Base-by-base conservation (phyloP, 1,140 invertebrate genomes). In the Hylaeus volcanicus region DNA sequence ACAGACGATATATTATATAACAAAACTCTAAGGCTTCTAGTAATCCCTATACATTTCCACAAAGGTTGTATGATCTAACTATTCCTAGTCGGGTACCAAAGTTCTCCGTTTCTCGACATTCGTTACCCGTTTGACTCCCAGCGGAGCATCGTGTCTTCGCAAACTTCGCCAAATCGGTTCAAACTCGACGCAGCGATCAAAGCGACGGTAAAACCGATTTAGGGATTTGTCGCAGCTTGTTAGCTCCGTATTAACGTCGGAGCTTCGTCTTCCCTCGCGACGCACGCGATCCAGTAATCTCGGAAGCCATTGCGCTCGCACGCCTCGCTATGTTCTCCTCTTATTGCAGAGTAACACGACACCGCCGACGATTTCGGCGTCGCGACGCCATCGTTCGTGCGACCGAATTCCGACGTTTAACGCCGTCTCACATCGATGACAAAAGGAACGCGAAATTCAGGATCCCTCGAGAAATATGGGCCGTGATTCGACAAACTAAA, bases 201-300 rank as follows among this genome's bases (percentile, higher is more conserved):
- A 12, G 61, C 74, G 15, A 12, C n/a, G 5, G 41, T 12, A 39
- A 68, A 58, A 58, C 39, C 56, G 66, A 78, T 78, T 70, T 51
- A 26, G 53, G 56, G 74, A 84, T 84, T 71, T 71, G 39, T 84
- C 69, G 58, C 43, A 65, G 61, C 74, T 79, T 79, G 75, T 83
- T 84, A 84, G 60, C 68, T 51, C 41, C 43, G 48, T 68, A 60
- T 82, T 72, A 77, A 64, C 82, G 43, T 14, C 39, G 15, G n/a
- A 68, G 74, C 39, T 48, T 56, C 61, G 26, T 75, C 77, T 83
- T 39, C 71, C 11, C 9, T 9, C 37, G 6, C 45, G 60, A 78
- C 41, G 48, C 65, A 5, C 58, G 63, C 60, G 61, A 56, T 71
- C 56, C 72, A 26, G 53, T 83, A 84, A 78, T 78, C 58, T 45